A percentile compares a stretch with the other conserved stretches of the same genome.
Evolutionary conservation across 2,113 vertebrate species (phyloP).

Genomic region (Pungitius pungitius): DNA sequence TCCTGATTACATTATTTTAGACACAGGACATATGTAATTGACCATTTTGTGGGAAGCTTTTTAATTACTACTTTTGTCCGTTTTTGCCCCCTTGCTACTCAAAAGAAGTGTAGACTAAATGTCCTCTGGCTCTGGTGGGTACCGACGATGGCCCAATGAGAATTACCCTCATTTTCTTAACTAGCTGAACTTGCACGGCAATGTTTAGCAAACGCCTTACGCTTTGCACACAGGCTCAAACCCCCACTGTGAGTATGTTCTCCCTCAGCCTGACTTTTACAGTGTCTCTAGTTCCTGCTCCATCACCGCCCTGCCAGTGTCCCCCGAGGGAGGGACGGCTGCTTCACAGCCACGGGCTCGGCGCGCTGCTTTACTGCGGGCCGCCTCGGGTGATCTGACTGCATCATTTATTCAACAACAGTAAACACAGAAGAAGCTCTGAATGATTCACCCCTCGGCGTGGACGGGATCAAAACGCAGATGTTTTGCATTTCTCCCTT

Average conservation of each 20-base stretch:
- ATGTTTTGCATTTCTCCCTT: background rate
- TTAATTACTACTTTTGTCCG: background rate
- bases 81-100: too few relatives aligned
- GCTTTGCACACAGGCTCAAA: conserved; percentile 5
- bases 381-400: conserved; percentile 37
- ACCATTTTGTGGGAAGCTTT: background rate
- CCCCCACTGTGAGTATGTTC: conserved; percentile 1
- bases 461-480: conserved; percentile 18
- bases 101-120: too few relatives aligned
- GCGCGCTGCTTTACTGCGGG: conserved; percentile 44
- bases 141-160: conserved; percentile 6
- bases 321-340: conserved; percentile 38
- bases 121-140: too few relatives aligned
- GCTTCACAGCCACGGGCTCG: conserved; percentile 31
- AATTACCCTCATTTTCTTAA: conserved; percentile 28
- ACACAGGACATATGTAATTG: background rate
- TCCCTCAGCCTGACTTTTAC: conserved; percentile 27
- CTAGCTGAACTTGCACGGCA: conserved; percentile 26
- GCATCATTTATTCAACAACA: conserved; percentile 66
- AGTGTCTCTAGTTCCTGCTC: conserved; percentile 35
- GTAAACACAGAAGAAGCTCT: conserved; percentile 47
- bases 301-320: conserved; percentile 31
- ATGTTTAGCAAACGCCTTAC: conserved; percentile 27
- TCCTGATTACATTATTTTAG: background rate
- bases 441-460: conserved; percentile 43